These are phyloP conservation scores for Cancer borealis DNA, from an alignment of 2,888 invertebrate genomes.

Conservation along the genomic window DNA sequence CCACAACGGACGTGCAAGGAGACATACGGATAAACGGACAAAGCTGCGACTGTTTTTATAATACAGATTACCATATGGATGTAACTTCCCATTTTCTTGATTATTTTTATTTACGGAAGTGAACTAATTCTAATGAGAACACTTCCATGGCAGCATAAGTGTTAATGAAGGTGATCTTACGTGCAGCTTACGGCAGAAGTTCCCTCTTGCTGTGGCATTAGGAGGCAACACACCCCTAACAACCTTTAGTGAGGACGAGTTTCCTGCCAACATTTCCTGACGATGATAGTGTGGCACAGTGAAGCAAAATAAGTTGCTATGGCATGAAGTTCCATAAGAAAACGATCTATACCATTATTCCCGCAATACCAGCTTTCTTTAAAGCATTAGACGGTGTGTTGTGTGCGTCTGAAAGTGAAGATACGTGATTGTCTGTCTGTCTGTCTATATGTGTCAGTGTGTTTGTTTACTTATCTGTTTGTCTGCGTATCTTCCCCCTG, in stretches of 20 bases:
- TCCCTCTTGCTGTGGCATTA: background rate
- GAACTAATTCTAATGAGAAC: background rate
- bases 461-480: no score
- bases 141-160: background rate
- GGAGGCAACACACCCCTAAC: background rate
- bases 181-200: background rate
- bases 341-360: background rate
- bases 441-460: no score
- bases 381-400: background rate
- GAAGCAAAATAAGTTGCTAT: background rate
- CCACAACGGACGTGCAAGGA: background rate
- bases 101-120: background rate
- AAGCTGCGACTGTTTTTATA: background rate
- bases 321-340: background rate
- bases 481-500: no score
- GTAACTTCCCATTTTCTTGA: background rate
- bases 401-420: no score
- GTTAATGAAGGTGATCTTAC: background rate
- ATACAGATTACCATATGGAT: background rate
- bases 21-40: background rate
- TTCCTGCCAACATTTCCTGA: no score
- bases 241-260: no score
- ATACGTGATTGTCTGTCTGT: no score
- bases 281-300: background rate
- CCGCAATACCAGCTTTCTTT: background rate